phyloP scores from a whole-genome alignment of 2,113 vertebrate species.

The Vicugna pacos region DNA sequence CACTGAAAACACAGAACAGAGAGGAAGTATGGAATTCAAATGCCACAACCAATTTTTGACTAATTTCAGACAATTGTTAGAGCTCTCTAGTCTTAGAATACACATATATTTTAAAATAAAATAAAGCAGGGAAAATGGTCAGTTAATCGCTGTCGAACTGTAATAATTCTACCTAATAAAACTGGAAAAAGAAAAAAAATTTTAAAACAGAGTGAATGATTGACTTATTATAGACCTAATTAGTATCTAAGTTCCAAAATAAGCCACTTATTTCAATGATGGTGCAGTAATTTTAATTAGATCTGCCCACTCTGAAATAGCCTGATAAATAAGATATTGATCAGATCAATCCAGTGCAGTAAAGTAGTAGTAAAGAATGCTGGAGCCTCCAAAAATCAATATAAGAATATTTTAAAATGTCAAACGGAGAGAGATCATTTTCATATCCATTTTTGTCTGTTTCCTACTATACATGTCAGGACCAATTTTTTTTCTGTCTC shows the following conservation, averaged over 20 bases:
- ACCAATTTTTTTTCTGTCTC: slow-evolving; percentile 79
- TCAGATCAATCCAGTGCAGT: slow-evolving; percentile 78
- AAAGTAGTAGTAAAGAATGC: slow-evolving; percentile 84
- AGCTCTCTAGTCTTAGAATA: background rate
- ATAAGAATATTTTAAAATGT: slow-evolving; percentile 88
- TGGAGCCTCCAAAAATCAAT: slow-evolving; percentile 88
- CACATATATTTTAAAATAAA: slow-evolving; percentile 68
- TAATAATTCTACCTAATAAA: too few relatives aligned
- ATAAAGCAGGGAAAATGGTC: slow-evolving; percentile 67
- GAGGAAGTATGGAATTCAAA: slow-evolving; percentile 13
- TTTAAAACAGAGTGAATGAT: slow-evolving; percentile 73
- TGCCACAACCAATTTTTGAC: slow-evolving; percentile 60
- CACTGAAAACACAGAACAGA: slow-evolving; percentile 53
- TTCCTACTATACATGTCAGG: slow-evolving; percentile 80
- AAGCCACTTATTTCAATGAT: slow-evolving; percentile 86
- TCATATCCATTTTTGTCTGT: slow-evolving; percentile 86
- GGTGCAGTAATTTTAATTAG: slow-evolving; percentile 87
- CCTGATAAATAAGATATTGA: slow-evolving; percentile 88
- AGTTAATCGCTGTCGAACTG: too few relatives aligned
- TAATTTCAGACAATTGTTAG: background rate
- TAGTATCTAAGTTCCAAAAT: slow-evolving; percentile 85
- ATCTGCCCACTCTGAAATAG: slow-evolving; percentile 85
- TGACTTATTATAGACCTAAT: slow-evolving; percentile 81
- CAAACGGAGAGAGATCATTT: slow-evolving; percentile 86
- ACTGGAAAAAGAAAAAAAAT: too few relatives aligned